phyloP scores from a whole-genome alignment of 2,888 invertebrate species.

The Eupeodes latifasciatus region DNA sequence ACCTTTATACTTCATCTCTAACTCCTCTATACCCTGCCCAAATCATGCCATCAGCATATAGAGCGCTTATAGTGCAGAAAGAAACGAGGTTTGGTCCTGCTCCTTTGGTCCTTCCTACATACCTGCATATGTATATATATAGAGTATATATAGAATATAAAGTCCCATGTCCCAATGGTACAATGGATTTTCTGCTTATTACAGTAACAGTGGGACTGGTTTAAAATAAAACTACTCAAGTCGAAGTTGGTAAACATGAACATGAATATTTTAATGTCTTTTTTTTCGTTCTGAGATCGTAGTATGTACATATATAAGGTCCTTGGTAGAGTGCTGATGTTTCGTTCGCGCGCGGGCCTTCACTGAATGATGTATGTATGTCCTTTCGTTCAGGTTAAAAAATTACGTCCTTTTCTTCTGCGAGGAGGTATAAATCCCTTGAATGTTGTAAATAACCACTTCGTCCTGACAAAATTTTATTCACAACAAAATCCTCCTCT shows the following conservation, averaged over 20 bases:
- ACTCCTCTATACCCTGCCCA: too few relatives aligned
- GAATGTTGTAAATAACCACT: constrained; percentile 11
- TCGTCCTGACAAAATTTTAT: neutral
- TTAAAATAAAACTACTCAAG: constrained; percentile 10
- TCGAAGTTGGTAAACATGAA: constrained; percentile 36
- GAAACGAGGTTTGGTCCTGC: constrained; percentile 16
- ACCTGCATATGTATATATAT: neutral
- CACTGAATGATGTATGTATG: neutral
- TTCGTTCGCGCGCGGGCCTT: constrained; percentile 1
- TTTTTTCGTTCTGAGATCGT: neutral
- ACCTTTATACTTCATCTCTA: neutral
- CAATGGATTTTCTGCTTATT: constrained; percentile 51
- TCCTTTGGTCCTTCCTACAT: neutral
- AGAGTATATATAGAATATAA: neutral
- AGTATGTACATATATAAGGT: neutral
- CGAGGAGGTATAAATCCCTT: constrained; percentile 8
- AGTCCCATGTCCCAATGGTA: constrained; percentile 25
- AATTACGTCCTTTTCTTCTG: neutral
- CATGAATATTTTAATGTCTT: constrained; percentile 45
- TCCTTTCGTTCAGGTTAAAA: neutral
- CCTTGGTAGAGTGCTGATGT: constrained; percentile 4
- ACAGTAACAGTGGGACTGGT: constrained; percentile 32
- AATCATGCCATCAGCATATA: neutral
- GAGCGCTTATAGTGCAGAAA: neutral
- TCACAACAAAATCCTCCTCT: neutral